Evolutionary conservation across 2,113 vertebrate species (phyloP).

Genomic region (Rhodinocichla rosea): DNA sequence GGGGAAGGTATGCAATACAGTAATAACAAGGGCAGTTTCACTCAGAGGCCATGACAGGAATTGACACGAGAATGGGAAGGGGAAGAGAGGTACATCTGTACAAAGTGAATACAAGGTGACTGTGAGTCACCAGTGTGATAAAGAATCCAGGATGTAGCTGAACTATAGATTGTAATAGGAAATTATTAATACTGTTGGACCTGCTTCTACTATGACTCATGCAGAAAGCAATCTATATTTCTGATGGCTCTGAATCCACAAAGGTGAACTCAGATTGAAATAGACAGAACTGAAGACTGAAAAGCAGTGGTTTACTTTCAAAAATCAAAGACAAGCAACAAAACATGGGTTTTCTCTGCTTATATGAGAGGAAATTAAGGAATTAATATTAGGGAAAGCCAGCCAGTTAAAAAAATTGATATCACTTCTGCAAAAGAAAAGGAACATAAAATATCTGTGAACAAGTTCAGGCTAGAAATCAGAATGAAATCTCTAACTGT

Average conservation of each 20-base stretch:
- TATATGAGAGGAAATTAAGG: not conserved
- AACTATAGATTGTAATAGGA: not conserved
- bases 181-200: constrained; percentile 16
- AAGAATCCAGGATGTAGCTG: not conserved
- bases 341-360: not conserved
- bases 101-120: not conserved
- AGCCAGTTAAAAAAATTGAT: not conserved
- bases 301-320: not conserved
- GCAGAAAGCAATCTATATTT: not conserved
- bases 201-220: not conserved
- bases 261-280: not conserved
- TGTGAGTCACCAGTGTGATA: not conserved
- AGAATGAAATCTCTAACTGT: not conserved
- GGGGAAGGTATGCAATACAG: not conserved
- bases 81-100: not conserved
- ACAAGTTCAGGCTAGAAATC: not conserved
- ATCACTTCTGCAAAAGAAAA: not conserved
- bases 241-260: not conserved
- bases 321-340: not conserved
- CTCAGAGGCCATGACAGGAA: not conserved
- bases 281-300: not conserved
- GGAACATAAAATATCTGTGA: not conserved
- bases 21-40: not conserved
- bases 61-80: not conserved
- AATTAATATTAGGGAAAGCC: not conserved